Percentiles rank a stretch among this genome's conserved stretches.
Evolutionary conservation across 2,797 vertebrate genomes (phyloP).

Genomic region (Chaunax sp.): DNA sequence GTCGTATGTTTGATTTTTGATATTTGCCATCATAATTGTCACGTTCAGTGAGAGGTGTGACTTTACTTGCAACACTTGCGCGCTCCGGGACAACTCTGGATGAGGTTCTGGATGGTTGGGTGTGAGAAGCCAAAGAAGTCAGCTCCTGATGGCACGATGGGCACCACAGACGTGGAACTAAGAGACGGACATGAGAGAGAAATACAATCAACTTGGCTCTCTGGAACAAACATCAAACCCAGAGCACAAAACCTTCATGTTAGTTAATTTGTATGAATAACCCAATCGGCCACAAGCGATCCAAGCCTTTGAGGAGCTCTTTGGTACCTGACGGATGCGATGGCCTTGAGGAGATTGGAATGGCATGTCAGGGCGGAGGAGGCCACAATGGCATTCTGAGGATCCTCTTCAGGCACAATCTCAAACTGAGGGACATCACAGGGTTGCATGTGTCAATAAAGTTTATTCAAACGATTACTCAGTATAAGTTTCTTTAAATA

Average conservation of each 20-base stretch:
- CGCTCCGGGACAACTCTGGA: conserved; percentile 92
- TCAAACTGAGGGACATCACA: conserved; percentile 85
- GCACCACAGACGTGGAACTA: conserved; percentile 80
- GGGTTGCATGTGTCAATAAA: neutral
- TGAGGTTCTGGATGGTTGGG: conserved; percentile 90
- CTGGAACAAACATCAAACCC: no score
- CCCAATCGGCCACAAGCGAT: neutral
- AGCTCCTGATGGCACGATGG: conserved; percentile 84
- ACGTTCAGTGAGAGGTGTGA: neutral
- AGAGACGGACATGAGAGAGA: neutral
- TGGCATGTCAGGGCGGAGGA: conserved; percentile 88
- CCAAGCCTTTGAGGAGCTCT: neutral
- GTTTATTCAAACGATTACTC: neutral
- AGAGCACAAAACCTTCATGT: no score
- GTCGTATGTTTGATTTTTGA: no score
- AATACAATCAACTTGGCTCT: neutral
- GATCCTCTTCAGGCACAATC: conserved; percentile 92
- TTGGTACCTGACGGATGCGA: conserved; percentile 81
- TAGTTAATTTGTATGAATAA: neutral
- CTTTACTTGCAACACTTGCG: conserved; percentile 90
- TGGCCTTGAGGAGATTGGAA: conserved; percentile 85
- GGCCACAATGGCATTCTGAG: conserved; percentile 87
- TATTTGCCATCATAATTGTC: no score
- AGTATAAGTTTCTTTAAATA: neutral
- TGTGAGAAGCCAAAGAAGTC: conserved; percentile 95